Percentiles rank a stretch among this genome's conserved stretches.
These are phyloP conservation scores for Kradibia gibbosae DNA, from an alignment of 1,140 invertebrate genomes.

Conservation along the genomic window DNA sequence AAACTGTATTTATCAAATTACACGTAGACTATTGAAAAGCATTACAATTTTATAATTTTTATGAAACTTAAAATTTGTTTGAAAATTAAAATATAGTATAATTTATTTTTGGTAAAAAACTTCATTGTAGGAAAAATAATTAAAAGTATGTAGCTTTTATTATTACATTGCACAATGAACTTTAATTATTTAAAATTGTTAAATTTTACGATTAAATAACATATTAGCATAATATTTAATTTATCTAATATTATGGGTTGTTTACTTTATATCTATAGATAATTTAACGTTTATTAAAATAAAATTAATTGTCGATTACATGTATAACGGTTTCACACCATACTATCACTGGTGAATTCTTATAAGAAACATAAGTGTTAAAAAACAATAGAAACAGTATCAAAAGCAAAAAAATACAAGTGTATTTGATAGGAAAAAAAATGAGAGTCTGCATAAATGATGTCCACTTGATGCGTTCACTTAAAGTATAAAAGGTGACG, in stretches of 20 bases:
- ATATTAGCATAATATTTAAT: not conserved
- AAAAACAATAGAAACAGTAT: no score
- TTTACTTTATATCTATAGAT: not conserved
- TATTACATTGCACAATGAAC: not conserved
- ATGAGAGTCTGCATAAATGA: not conserved
- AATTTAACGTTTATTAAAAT: not conserved
- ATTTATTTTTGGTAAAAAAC: not conserved
- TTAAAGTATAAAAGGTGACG: constrained; percentile 11
- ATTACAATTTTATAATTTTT: not conserved
- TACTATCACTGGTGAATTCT: no score
- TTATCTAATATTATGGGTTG: not conserved
- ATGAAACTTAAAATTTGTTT: not conserved
- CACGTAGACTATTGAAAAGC: not conserved
- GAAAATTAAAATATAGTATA: not conserved
- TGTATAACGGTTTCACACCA: no score
- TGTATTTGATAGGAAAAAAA: not conserved
- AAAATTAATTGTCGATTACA: not conserved
- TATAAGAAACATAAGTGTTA: no score
- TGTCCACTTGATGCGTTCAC: not conserved
- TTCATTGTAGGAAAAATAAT: not conserved
- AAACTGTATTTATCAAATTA: not conserved
- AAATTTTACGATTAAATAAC: not conserved
- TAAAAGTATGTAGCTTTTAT: not conserved
- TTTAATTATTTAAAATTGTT: not conserved
- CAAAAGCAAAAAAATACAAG: no score